Base-by-base conservation (phyloP, 2,797 vertebrate species). In the Ataeniobius toweri region DNA sequence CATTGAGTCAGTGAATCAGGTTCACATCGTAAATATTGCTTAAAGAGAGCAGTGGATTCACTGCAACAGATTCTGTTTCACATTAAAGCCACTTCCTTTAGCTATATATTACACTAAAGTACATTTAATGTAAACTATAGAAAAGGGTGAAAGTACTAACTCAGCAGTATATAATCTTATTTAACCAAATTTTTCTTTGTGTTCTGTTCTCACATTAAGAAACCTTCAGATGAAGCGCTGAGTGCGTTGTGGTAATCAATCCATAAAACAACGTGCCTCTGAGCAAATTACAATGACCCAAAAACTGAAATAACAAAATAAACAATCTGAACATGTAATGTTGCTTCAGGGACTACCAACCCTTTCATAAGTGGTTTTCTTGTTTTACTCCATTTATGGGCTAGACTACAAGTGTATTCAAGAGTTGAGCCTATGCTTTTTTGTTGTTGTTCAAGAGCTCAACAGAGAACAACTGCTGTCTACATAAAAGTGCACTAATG, bases 181-280 rank as follows among this genome's bases (percentile, higher is more conserved):
- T 36, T 36, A 36, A 10, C 20, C 44, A 26, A n/a, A 56, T 79
- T 71, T 70, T n/a, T 24, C 22, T 41, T 56, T 41, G 13, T 50
- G 61, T 48, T 81, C 46, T 69, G 69, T 75, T 80, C 59, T 78
- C 84, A 63, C 28, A 72, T 68, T 74, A 61, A 68, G 73, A 75
- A 79, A 71, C 63, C 70, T 53, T 79, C 69, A 80, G 58, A 80
- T 71, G 78, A 22, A 84, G 83, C 88, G 83, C 50, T 31, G 18
- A 87, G 85, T 86, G 82, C 87, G 86, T 55, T 72, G 69, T 84
- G 86, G 73, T 83, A 81, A 88, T 83, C 85, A 78, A 81, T 82
- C 75, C 81, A 61, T 61, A 80, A 80, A 83, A 81, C 72, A 74
- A 74, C 80, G 83, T 65, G 79, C 51, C 80, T 86, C 82, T 86